A percentile compares a stretch with the other conserved stretches of the same genome.
phyloP scores from a whole-genome alignment of 1,140 invertebrate genomes.

The Stratiolaelaps scimitus region DNA sequence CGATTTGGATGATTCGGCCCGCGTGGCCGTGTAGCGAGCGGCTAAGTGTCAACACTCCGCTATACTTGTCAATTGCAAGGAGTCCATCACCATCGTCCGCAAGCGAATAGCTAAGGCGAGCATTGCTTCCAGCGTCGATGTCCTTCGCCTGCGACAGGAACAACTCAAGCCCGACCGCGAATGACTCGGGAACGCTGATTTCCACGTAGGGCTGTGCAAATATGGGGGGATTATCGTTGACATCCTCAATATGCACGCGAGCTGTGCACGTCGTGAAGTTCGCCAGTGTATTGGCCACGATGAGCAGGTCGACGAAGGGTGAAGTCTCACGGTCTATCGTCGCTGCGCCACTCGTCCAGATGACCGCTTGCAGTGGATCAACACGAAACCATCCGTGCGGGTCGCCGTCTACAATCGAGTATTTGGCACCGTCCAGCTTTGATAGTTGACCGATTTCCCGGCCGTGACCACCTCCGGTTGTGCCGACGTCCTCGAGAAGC shows the following conservation, averaged over 20 bases:
- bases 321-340: conserved; percentile 1
- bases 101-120: conserved; percentile 63
- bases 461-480: background rate
- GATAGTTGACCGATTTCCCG: background rate
- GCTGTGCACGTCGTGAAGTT: conserved; percentile 53
- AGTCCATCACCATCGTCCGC: conserved; percentile 60
- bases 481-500: background rate
- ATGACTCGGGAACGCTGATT: conserved; percentile 64
- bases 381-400: background rate
- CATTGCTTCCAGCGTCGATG: conserved; percentile 67
- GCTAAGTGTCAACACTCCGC: conserved; percentile 73
- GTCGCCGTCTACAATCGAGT: conserved; percentile 20
- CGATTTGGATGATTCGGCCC: conserved; percentile 49
- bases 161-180: conserved; percentile 71
- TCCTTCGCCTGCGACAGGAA: conserved; percentile 70
- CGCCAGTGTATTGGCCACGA: conserved; percentile 1
- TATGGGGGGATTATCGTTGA: conserved; percentile 78
- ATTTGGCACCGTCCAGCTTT: conserved; percentile 10
- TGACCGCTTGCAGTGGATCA: conserved; percentile 28
- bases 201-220: conserved; percentile 64
- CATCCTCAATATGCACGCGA: conserved; percentile 67
- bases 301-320: background rate
- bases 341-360: background rate
- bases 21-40: conserved; percentile 47
- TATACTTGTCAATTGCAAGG: conserved; percentile 66